Percentiles rank a stretch among this genome's conserved stretches.
These are phyloP conservation scores for Odocoileus virginianus DNA, from an alignment of 2,113 vertebrate genomes.

Conservation along the genomic window DNA sequence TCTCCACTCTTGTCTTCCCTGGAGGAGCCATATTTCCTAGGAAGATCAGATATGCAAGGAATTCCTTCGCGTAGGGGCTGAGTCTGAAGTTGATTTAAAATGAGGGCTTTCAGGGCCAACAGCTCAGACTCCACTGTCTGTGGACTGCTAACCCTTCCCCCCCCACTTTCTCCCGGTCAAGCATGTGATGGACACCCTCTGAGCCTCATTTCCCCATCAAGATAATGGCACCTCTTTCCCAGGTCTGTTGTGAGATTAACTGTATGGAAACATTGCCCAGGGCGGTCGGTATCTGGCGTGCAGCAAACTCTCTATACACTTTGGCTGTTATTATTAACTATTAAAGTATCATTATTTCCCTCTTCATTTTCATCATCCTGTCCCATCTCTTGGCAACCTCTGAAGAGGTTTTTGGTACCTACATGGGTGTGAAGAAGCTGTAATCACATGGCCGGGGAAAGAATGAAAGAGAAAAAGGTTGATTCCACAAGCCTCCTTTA, in stretches of 20 bases:
- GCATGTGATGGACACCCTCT: neutral
- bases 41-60: conserved; percentile 5
- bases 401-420: neutral
- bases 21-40: neutral
- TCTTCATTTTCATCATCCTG: neutral
- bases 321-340: neutral
- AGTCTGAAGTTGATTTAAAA: neutral
- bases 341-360: neutral
- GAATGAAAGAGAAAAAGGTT: neutral
- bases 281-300: neutral
- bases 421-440: neutral
- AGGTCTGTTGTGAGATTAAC: neutral
- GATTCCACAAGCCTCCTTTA: neutral
- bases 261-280: neutral
- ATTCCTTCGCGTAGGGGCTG: neutral
- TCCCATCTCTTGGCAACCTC: neutral
- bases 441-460: neutral
- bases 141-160: neutral
- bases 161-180: neutral
- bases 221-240: neutral
- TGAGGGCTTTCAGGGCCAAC: neutral
- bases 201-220: neutral
- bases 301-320: neutral
- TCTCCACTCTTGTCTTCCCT: neutral
- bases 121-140: neutral